phyloP scores from a whole-genome alignment of 1,140 invertebrate species.

The Stenopsyche tienmushanensis region DNA sequence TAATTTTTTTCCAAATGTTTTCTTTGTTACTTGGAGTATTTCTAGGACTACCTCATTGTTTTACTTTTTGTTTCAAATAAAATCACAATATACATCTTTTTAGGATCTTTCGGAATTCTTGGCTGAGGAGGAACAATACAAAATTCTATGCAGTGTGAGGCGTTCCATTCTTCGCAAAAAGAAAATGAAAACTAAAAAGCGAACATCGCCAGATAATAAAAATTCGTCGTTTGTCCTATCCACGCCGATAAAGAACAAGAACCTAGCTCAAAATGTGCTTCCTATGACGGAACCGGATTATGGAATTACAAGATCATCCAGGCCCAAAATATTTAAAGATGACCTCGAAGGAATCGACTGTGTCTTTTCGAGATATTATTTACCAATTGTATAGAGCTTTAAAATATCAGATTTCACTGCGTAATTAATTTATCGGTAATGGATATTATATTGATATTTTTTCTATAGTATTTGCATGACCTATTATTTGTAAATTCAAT shows the following conservation, averaged over 20 bases:
- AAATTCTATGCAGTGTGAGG: constrained; percentile 50
- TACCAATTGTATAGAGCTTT: no score
- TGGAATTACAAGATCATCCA: constrained; percentile 47
- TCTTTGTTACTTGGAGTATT: background rate
- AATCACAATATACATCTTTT: no score
- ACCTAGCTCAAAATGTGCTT: constrained; percentile 28
- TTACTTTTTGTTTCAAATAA: no score
- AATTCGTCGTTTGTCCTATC: no score
- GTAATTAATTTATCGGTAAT: no score
- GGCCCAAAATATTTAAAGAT: constrained; percentile 51
- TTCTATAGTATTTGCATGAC: no score
- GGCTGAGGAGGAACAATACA: constrained; percentile 48
- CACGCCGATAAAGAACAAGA: constrained; percentile 44
- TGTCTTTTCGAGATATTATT: constrained; percentile 49
- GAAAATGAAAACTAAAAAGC: constrained; percentile 46
- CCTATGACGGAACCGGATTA: constrained; percentile 52
- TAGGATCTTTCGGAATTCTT: constrained; percentile 50
- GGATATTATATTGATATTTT: no score
- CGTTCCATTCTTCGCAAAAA: constrained; percentile 48
- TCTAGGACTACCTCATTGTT: constrained; percentile 14
- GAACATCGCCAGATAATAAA: constrained; percentile 30
- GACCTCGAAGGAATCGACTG: constrained; percentile 50
- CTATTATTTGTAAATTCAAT: no score
- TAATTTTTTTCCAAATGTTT: constrained; percentile 4
- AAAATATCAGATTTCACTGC: no score